Base-by-base conservation (phyloP, 2,888 invertebrate genomes). In the Nemurella pictetii region DNA sequence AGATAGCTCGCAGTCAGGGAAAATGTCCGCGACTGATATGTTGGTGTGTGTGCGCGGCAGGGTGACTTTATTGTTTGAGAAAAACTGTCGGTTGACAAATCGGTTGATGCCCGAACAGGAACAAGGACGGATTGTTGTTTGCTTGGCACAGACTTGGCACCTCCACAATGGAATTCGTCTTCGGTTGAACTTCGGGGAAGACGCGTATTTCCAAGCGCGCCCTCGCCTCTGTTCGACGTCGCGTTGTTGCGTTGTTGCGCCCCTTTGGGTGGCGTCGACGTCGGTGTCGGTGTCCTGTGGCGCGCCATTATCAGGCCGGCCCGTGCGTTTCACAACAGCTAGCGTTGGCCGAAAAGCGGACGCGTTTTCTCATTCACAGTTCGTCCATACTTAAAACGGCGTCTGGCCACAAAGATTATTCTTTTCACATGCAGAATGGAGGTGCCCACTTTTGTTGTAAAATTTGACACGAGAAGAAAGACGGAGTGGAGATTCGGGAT, bases 401-500 rank as follows among this genome's bases (percentile, higher is more conserved):
- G 20, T 12, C 55, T 55, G 55, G 75, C 26, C 15, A 12, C 9
- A 25, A 25, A 26, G n/a, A 80, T 80, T 80, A 35, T 35, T 80
- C 80, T 80, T 80, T 80, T 80, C 80, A 80, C n/a, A 36, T 36
- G 80, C 35, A 80, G 80, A 80, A 80, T 80, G 35, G 4, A 55
- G n/a, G n/a, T n/a, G n/a, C n/a, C n/a, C 55, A 35, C 36, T 80
- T 80, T 80, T 80, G 80, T 80, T 80, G 32, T 36, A 80, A 80
- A 80, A 35, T 26, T 36, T 35, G 35, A 35, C 12, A 25, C n/a
- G 80, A 7, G 29, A 78, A 78, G 78, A 30, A 78, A 78, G 78
- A 55, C 55, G 15, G 55, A 55, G 55, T 55, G 55, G 55, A 75
- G 20, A 80, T 32, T 35, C 35, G 35, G 80, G 32, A 80, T 30